These are phyloP conservation scores for Meliscaeva auricollis DNA, from an alignment of 2,888 invertebrate genomes.

Conservation along the genomic window DNA sequence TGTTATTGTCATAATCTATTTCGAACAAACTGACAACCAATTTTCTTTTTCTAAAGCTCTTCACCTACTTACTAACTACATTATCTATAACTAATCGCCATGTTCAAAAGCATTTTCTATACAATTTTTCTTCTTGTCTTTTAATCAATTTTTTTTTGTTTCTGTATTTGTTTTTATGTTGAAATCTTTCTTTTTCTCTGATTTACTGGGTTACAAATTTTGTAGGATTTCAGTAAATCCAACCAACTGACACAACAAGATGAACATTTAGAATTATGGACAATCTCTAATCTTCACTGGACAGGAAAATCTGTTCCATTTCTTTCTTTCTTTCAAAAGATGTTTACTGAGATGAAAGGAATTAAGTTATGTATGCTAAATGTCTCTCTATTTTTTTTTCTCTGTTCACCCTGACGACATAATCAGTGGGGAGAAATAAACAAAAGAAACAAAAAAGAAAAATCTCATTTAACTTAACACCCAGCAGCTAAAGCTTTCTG, in stretches of 20 bases:
- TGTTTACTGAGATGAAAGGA: constrained; percentile 60
- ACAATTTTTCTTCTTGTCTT: neutral
- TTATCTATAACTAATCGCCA: neutral
- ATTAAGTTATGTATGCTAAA: constrained; percentile 64
- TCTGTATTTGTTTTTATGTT: constrained; percentile 1
- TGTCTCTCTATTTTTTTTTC: constrained; percentile 25
- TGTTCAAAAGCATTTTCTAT: neutral
- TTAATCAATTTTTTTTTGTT: constrained; percentile 20
- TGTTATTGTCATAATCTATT: too few relatives aligned
- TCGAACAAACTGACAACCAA: too few relatives aligned
- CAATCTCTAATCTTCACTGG: constrained; percentile 50
- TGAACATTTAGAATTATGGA: constrained; percentile 33
- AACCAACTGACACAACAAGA: constrained; percentile 54
- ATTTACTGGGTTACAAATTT: constrained; percentile 10
- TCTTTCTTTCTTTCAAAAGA: constrained; percentile 36
- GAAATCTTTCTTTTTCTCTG: neutral
- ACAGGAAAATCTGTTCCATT: constrained; percentile 64
- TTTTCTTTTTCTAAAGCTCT: too few relatives aligned
- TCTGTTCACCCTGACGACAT: constrained; percentile 13
- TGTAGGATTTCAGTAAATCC: constrained; percentile 34
- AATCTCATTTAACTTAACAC: constrained; percentile 49
- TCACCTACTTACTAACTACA: neutral
- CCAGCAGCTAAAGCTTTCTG: neutral
- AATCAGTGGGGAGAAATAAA: constrained; percentile 1
- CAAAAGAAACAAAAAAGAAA: constrained; percentile 22